Conservation (phyloP, 1,140 invertebrate genomes). For the Aradophagus sp. region DNA sequence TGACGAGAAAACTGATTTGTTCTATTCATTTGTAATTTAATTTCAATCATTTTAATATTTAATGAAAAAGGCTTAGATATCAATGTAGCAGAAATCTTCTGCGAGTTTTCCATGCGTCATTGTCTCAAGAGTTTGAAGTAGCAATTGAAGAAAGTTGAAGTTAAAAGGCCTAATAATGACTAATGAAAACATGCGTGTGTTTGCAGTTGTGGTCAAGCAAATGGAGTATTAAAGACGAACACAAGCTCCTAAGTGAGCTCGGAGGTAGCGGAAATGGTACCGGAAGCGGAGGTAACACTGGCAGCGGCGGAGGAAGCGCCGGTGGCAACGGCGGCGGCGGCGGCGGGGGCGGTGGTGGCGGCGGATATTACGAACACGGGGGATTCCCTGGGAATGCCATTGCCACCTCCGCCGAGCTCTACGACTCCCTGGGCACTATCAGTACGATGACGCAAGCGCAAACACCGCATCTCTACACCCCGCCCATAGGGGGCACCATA, state of each 20-base stretch:
- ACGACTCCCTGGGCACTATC: slow-evolving; percentile 80
- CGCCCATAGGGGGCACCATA: slow-evolving; percentile 82
- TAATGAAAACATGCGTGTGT: too few relatives aligned
- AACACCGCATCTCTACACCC: slow-evolving; percentile 82
- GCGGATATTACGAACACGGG: slow-evolving; percentile 79
- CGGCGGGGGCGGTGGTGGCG: slow-evolving; percentile 64
- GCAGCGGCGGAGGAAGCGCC: slow-evolving; percentile 64
- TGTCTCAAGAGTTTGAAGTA: too few relatives aligned
- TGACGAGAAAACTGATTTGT: too few relatives aligned
- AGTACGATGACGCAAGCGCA: slow-evolving; percentile 84
- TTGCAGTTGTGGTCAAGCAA: slow-evolving; percentile 88
- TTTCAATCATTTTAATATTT: too few relatives aligned
- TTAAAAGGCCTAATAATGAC: too few relatives aligned
- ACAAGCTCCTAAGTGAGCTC: slow-evolving; percentile 87
- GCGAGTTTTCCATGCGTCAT: too few relatives aligned
- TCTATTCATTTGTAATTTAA: too few relatives aligned
- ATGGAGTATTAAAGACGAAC: slow-evolving; percentile 92
- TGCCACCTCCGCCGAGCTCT: slow-evolving; percentile 80
- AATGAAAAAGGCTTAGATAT: too few relatives aligned
- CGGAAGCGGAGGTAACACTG: slow-evolving; percentile 64
- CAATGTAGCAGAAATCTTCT: too few relatives aligned
- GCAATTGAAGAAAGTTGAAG: too few relatives aligned
- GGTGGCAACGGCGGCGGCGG: slow-evolving; percentile 61
- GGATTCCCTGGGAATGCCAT: slow-evolving; percentile 77
- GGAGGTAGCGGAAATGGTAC: slow-evolving; percentile 77